Percentiles rank a stretch among this genome's conserved stretches.
Evolutionary conservation across 2,888 invertebrate species (phyloP).

Genomic region (Acleris cristana): DNA sequence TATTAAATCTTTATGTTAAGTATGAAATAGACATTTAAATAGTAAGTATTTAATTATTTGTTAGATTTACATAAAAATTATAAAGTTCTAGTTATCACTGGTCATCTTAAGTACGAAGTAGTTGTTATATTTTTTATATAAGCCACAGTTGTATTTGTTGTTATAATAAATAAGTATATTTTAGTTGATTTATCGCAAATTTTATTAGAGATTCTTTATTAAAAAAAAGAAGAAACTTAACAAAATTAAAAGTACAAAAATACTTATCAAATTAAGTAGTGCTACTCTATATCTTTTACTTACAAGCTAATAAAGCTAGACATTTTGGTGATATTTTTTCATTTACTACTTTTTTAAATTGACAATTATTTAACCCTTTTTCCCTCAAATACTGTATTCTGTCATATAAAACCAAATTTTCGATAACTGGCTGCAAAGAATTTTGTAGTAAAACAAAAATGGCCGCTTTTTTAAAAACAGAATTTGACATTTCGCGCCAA

Average conservation of each 20-base stretch:
- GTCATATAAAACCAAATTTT: slow-evolving; percentile 70
- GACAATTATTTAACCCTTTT: slow-evolving; percentile 58
- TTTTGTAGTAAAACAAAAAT: slow-evolving; percentile 69
- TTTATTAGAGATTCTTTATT: background rate
- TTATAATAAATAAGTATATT: no score
- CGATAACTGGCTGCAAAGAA: slow-evolving; percentile 64
- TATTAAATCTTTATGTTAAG: no score
- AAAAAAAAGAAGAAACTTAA: background rate
- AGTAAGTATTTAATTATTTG: no score
- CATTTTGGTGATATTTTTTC: slow-evolving; percentile 87
- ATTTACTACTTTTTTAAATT: slow-evolving; percentile 84
- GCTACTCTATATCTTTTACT: slow-evolving; percentile 51
- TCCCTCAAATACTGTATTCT: slow-evolving; percentile 68
- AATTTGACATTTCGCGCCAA: slow-evolving; percentile 56
- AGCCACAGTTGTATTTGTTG: no score
- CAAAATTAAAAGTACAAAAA: slow-evolving; percentile 13
- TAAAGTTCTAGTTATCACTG: no score
- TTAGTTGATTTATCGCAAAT: no score
- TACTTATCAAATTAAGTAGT: slow-evolving; percentile 13
- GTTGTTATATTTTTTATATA: no score
- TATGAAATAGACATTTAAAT: no score
- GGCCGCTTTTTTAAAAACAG: slow-evolving; percentile 58
- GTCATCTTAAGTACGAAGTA: no score
- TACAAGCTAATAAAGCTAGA: slow-evolving; percentile 83
- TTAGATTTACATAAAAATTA: no score